A percentile compares a stretch with the other conserved stretches of the same genome.
phyloP scores from a whole-genome alignment of 2,113 vertebrate species.

The Psilopsiagon aurifrons region DNA sequence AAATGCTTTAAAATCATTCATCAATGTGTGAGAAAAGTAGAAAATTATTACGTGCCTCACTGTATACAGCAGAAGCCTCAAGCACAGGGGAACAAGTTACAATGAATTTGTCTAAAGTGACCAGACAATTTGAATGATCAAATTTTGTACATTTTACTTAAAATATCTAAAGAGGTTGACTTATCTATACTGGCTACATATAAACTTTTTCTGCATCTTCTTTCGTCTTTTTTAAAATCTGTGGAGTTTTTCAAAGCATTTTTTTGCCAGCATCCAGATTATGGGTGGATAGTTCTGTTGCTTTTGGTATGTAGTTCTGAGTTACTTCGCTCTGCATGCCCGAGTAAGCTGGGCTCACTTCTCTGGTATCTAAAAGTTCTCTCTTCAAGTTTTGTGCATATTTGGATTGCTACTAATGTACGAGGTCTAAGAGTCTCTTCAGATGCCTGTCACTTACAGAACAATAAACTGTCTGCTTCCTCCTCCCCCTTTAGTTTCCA shows the following conservation, averaged over 20 bases:
- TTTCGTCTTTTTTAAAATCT: not conserved
- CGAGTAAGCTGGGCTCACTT: not conserved
- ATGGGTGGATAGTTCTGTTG: not conserved
- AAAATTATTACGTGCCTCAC: not conserved
- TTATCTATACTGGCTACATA: not conserved
- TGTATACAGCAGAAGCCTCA: not conserved
- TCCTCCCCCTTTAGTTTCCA: not conserved
- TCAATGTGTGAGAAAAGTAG: not conserved
- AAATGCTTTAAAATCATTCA: not conserved
- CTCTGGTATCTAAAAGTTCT: not conserved
- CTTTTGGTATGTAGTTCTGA: not conserved
- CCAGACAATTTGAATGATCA: not conserved
- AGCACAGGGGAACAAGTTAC: not conserved
- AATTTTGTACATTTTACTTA: not conserved
- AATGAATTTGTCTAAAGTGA: not conserved
- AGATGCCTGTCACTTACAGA: not conserved
- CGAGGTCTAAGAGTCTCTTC: not conserved
- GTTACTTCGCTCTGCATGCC: not conserved
- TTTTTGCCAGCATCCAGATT: not conserved
- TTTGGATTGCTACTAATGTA: not conserved
- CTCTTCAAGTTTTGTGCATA: not conserved
- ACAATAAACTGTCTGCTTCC: not conserved
- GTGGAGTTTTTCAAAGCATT: not conserved
- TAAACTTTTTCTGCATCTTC: not conserved
- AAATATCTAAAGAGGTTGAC: not conserved